Conservation (phyloP, 2,888 invertebrate genomes). For the Leptothorax acervorum region DNA sequence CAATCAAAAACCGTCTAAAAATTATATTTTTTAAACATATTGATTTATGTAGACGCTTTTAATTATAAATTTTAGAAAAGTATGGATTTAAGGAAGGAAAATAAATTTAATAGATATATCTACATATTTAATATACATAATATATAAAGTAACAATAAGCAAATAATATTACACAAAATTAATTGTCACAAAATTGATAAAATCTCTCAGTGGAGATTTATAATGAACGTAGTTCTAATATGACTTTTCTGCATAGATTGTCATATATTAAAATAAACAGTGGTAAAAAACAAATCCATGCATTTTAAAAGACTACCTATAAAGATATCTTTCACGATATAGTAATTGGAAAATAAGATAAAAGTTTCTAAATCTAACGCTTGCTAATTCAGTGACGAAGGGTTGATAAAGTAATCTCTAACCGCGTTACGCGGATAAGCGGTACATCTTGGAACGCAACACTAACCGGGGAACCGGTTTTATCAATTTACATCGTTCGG, state of each 20-base stretch:
- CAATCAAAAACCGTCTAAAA: not conserved
- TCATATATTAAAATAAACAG: not conserved
- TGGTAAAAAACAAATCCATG: not conserved
- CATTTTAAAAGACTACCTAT: not conserved
- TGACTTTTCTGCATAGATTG: not conserved
- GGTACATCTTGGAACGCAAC: slow-evolving; percentile 31
- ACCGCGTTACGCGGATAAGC: not conserved
- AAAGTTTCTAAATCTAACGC: not conserved
- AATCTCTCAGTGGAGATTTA: not conserved
- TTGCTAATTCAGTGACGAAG: not conserved
- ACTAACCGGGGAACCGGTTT: slow-evolving; percentile 59
- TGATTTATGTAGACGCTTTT: not conserved
- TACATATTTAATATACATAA: no score
- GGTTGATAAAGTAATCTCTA: slow-evolving; percentile 20
- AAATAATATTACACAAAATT: not conserved
- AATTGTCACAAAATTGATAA: not conserved
- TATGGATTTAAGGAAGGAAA: not conserved
- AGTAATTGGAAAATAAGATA: not conserved
- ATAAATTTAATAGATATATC: no score
- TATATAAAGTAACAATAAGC: not conserved
- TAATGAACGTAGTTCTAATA: not conserved
- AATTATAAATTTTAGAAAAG: not conserved
- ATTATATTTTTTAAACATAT: not conserved
- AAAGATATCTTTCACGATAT: not conserved
- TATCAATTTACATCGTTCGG: slow-evolving; percentile 49